Evolutionary conservation across 1,140 invertebrate genomes (phyloP).

Genomic region (Drosophila triauraria): DNA sequence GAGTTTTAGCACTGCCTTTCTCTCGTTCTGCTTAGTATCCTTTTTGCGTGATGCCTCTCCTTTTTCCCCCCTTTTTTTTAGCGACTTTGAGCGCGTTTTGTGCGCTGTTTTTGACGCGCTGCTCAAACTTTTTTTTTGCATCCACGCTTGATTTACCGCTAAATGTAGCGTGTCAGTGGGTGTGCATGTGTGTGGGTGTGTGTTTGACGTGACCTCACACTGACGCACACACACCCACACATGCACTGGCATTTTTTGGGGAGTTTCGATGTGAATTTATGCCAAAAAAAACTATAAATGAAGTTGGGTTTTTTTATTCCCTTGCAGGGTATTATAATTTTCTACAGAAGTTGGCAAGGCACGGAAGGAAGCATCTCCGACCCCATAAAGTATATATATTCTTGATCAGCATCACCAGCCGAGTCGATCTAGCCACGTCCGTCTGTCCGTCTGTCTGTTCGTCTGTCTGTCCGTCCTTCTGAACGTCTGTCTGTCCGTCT

Average conservation of each 20-base stretch:
- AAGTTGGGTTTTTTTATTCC: no score
- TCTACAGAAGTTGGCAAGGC: no score
- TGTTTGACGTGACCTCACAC: constrained; percentile 33
- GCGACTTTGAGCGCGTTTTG: constrained; percentile 20
- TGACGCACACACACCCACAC: constrained; percentile 7
- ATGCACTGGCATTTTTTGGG: neutral
- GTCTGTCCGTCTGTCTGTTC: no score
- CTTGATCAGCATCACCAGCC: no score
- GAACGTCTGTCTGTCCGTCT: no score
- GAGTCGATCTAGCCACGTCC: no score
- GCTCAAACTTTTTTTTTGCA: constrained; percentile 32
- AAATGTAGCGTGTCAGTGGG: constrained; percentile 46
- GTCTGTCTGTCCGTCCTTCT: no score
- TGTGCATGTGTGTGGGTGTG: constrained; percentile 14
- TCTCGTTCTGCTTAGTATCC: constrained; percentile 12
- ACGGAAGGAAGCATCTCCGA: no score
- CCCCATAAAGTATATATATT: no score
- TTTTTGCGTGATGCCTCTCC: constrained; percentile 20
- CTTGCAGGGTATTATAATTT: no score
- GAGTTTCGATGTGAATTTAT: neutral
- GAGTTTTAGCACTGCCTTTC: neutral
- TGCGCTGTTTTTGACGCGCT: constrained; percentile 56
- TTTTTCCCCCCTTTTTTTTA: neutral
- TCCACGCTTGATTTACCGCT: constrained; percentile 54
- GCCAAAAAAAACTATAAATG: no score